Evolutionary conservation across 2,888 invertebrate species (phyloP).

Genomic region (Acronicta aceris): DNA sequence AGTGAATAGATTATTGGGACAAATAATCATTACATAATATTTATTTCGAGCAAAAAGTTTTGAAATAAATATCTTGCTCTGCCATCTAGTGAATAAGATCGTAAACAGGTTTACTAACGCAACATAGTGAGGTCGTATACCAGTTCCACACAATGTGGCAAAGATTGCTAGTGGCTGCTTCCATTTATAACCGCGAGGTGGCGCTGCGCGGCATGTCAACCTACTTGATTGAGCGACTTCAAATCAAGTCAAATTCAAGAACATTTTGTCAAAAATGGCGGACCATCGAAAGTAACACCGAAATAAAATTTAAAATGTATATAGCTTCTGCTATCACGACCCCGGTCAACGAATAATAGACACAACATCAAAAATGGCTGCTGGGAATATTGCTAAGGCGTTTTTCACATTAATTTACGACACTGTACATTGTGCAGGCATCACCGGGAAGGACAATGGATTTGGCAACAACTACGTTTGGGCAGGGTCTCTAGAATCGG

Average conservation of each 20-base stretch:
- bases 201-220: slow-evolving; percentile 17
- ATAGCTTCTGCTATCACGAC: slow-evolving; percentile 47
- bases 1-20: no score
- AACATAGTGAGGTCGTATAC: neutral
- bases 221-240: slow-evolving; percentile 47
- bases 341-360: slow-evolving; percentile 36
- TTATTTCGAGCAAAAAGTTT: neutral
- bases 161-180: neutral
- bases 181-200: slow-evolving; percentile 21
- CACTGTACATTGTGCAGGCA: slow-evolving; percentile 68
- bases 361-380: slow-evolving; percentile 68
- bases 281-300: slow-evolving; percentile 48
- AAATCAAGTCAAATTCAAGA: slow-evolving; percentile 52
- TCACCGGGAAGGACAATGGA: slow-evolving; percentile 76
- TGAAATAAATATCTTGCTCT: neutral
- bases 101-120: slow-evolving; percentile 8
- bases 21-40: no score
- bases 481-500: slow-evolving; percentile 84
- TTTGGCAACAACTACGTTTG: slow-evolving; percentile 83
- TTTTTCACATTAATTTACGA: slow-evolving; percentile 70
- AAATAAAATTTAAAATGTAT: slow-evolving; percentile 67
- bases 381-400: slow-evolving; percentile 70
- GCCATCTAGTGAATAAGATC: slow-evolving; percentile 37
- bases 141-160: neutral
- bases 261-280: slow-evolving; percentile 67